Evolutionary conservation across 2,888 invertebrate genomes (phyloP), one percentile per base, ranked within the genome.

Genomic region (Lysandra bellargus): DNA sequence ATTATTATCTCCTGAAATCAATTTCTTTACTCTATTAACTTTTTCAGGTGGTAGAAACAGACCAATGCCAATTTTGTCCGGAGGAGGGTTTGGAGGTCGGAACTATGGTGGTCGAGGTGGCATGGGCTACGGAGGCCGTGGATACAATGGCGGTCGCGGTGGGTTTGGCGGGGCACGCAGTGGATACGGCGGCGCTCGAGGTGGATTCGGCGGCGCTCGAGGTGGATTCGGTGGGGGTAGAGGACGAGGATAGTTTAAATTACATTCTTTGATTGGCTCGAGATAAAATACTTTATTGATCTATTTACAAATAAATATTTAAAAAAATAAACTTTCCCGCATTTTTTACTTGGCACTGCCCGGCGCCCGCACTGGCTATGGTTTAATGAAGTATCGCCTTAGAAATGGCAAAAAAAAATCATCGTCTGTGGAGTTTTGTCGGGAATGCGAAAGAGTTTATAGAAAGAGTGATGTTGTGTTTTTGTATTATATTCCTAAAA

Each of bases 191-290:
- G 86, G 86, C 86, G 23, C 23, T 23, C 33, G 33, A 37, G 86
- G 83, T 40, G 87, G 88, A 1, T 80, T 86, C 37, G 87, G 88
- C 0, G 83, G 86, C 33, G 87, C 86, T 0, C 87, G 88, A 0
- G 80, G 86, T 73, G 89, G 88, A 12, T 53, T 53, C 1, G 88
- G 84, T 14, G 85, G 85, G 72, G 82, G 82, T 1, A 69, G 82
- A 69, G 80, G 81, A 37, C 76, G 76, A 12, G 76, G 76, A 33
- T 76, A 76, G 53, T 49, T 33, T 30, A 23, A 23, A 23, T 57
- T 12, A 30, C 9, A 75, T 75, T 69, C 30, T 12, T 9, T 69
- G 4, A 30, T 7, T 69, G 23, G 9, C 64, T 3, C 53, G 4
- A 53, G 53, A 53, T 61, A 61, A 23, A 23, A 61, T 61, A 61